These are phyloP conservation scores for Lethocerus indicus DNA, from an alignment of 1,140 invertebrate species.

Conservation along the genomic window DNA sequence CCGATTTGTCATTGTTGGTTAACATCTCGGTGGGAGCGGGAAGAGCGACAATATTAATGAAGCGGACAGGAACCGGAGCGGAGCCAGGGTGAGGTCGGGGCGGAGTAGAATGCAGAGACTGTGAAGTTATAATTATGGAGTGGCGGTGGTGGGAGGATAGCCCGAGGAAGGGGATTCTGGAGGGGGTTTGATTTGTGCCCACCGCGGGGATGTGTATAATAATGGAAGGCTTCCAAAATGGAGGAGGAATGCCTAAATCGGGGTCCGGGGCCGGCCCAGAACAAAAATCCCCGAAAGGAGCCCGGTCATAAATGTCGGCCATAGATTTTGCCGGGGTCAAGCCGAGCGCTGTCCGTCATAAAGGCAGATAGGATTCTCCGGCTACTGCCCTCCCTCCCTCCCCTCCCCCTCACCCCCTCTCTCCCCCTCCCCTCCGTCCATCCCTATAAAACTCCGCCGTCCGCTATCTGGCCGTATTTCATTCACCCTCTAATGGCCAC, in stretches of 20 bases:
- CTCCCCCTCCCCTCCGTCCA: neutral
- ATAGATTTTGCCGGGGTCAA: slow-evolving; percentile 11
- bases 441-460: slow-evolving; percentile 1
- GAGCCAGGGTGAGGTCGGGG: too few relatives aligned
- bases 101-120: too few relatives aligned
- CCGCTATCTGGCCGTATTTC: slow-evolving; percentile 4
- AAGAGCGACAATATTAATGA: too few relatives aligned
- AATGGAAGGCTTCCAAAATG: slow-evolving; percentile 16
- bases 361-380: slow-evolving; percentile 2
- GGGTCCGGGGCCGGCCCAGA: slow-evolving; percentile 5
- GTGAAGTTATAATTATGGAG: too few relatives aligned
- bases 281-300: slow-evolving; percentile 12
- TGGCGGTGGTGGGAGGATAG: too few relatives aligned
- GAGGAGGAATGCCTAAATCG: slow-evolving; percentile 14
- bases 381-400: too few relatives aligned
- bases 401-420: neutral
- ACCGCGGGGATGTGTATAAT: slow-evolving; percentile 8
- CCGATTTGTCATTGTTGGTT: too few relatives aligned
- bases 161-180: too few relatives aligned
- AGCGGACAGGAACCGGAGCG: too few relatives aligned
- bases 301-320: slow-evolving; percentile 13
- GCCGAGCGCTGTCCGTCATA: slow-evolving; percentile 12
- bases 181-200: slow-evolving; percentile 5
- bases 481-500: slow-evolving; percentile 1
- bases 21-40: too few relatives aligned